phyloP scores from a whole-genome alignment of 2,797 vertebrate genomes.

The Vireo griseus region DNA sequence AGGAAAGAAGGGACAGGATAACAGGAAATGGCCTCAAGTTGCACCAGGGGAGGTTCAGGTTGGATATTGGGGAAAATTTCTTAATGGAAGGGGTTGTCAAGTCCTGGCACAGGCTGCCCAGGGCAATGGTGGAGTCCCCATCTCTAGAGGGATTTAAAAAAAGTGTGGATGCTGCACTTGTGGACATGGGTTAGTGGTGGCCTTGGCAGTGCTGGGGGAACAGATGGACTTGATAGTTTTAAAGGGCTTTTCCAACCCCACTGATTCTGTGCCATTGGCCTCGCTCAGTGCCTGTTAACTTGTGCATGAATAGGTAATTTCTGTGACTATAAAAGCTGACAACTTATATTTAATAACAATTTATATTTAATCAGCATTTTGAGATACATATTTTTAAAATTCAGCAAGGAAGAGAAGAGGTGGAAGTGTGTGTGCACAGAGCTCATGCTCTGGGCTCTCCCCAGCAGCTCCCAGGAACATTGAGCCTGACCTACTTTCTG shows the following conservation, averaged over 20 bases:
- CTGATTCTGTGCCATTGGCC: background rate
- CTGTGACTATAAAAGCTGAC: background rate
- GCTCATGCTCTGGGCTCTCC: background rate
- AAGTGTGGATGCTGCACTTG: background rate
- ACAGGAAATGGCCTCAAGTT: background rate
- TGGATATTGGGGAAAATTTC: background rate
- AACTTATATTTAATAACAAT: background rate
- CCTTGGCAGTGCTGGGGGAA: background rate
- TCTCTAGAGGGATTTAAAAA: background rate
- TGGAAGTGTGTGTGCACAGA: background rate
- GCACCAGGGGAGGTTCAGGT: background rate
- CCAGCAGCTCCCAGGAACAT: background rate
- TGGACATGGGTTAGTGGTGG: background rate
- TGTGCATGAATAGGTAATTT: background rate
- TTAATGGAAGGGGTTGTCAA: background rate
- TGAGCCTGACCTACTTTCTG: background rate
- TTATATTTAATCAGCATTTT: background rate
- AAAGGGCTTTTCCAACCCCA: background rate
- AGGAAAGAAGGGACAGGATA: background rate
- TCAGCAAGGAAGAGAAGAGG: background rate
- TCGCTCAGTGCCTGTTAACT: rapidly evolving
- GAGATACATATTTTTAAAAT: background rate
- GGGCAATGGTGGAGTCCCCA: background rate
- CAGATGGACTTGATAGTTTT: background rate
- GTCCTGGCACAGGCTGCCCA: background rate